Evolutionary conservation across 2,113 vertebrate species (phyloP).

Genomic region (Chloropsis cyanopogon): DNA sequence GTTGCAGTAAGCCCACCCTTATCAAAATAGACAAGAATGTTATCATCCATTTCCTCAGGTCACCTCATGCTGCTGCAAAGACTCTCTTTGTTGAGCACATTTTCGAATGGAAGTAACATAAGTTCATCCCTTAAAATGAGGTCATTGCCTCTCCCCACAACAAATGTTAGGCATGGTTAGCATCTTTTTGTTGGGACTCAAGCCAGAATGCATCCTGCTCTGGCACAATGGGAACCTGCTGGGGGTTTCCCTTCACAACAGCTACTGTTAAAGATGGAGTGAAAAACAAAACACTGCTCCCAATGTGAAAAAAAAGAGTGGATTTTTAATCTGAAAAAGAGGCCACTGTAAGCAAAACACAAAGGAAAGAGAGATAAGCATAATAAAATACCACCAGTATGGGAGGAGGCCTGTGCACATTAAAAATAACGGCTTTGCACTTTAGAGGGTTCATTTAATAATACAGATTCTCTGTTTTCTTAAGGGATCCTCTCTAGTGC

Average conservation of each 20-base stretch:
- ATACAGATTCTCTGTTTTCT: not conserved
- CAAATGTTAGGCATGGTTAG: slow-evolving; percentile 60
- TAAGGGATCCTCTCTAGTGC: not conserved
- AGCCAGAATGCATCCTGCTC: slow-evolving; percentile 52
- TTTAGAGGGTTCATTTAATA: not conserved
- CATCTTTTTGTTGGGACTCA: slow-evolving; percentile 57
- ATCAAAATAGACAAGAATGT: not conserved
- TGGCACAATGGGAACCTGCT: slow-evolving; percentile 64
- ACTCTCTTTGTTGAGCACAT: not conserved
- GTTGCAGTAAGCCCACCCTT: not conserved
- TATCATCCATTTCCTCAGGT: not conserved
- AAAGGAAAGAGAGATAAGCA: not conserved
- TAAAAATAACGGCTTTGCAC: not conserved
- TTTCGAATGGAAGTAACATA: slow-evolving; percentile 33
- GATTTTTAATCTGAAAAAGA: slow-evolving; percentile 65
- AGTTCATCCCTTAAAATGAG: slow-evolving; percentile 39
- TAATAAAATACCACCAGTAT: not conserved
- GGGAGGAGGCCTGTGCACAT: fast-evolving
- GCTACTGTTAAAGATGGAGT: slow-evolving; percentile 51
- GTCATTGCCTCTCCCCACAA: slow-evolving; percentile 11
- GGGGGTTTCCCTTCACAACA: slow-evolving; percentile 65
- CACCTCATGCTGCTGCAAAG: not conserved
- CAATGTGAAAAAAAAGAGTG: slow-evolving; percentile 30
- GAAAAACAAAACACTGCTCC: slow-evolving; percentile 54
- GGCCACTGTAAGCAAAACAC: slow-evolving; percentile 51